phyloP scores from a whole-genome alignment of 64 coral and sea anemone species.

The Catalaphyllia jardinei region DNA sequence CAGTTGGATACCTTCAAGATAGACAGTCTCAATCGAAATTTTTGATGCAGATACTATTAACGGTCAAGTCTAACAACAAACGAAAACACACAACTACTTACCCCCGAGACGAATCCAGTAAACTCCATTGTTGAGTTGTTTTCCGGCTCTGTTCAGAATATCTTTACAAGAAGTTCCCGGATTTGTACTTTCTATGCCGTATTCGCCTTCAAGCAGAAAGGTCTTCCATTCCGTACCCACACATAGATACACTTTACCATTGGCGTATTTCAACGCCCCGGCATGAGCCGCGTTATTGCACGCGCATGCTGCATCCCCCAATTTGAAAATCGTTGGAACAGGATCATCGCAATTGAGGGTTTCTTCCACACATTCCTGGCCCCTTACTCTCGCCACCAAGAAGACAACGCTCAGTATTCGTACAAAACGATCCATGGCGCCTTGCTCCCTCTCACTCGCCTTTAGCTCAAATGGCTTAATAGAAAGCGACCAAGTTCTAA shows the following conservation, averaged over 20 bases:
- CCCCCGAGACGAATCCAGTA: conserved; percentile 20
- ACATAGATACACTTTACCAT: conserved; percentile 4
- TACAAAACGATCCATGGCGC: neutral
- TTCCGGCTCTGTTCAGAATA: neutral
- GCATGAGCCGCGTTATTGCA: conserved; percentile 9
- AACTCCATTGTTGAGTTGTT: conserved; percentile 14
- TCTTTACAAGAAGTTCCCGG: conserved; percentile 25
- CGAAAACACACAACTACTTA: neutral
- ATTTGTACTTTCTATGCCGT: neutral
- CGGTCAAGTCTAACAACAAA: too few species aligned
- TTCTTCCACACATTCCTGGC: neutral
- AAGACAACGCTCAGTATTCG: neutral
- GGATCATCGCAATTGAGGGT: conserved; percentile 14
- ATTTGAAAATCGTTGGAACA: conserved; percentile 21
- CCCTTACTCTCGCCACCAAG: neutral
- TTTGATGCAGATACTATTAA: too few species aligned
- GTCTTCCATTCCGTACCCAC: conserved; percentile 19
- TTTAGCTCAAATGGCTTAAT: too few species aligned
- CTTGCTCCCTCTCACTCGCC: too few species aligned
- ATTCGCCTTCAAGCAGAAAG: neutral
- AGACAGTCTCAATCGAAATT: too few species aligned
- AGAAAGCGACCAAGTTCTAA: too few species aligned
- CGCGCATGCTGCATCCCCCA: neutral
- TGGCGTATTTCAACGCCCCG: neutral
- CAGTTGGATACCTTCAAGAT: too few species aligned